phyloP scores from a whole-genome alignment of 2,113 vertebrate species.

The Diphyllodes magnificus region DNA sequence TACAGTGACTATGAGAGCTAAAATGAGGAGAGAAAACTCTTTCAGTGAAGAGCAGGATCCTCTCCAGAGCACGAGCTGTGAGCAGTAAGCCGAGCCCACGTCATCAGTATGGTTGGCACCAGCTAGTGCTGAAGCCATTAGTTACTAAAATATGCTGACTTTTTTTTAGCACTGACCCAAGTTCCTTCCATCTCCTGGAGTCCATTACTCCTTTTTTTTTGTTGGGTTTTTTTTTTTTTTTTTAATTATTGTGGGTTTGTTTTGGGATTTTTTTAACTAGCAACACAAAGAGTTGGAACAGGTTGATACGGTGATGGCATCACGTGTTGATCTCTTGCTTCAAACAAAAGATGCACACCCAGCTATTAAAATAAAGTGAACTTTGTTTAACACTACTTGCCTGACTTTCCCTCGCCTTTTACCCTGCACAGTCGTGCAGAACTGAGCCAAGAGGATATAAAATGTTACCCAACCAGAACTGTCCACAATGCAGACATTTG shows the following conservation, averaged over 20 bases:
- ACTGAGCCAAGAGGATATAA: conserved; percentile 43
- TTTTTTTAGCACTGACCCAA: background rate
- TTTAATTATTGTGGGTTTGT: background rate
- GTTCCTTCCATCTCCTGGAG: background rate
- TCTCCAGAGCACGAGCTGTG: background rate
- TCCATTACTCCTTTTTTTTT: background rate
- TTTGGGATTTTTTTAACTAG: background rate
- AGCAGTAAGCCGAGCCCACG: background rate
- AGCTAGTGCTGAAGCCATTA: background rate
- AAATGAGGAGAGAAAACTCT: background rate
- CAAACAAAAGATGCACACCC: conserved; percentile 21
- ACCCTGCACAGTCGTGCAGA: background rate
- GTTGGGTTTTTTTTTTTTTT: background rate
- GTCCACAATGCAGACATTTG: background rate
- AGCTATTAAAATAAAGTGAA: conserved; percentile 31
- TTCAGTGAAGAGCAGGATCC: background rate
- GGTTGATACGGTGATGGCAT: background rate
- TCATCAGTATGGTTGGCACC: background rate
- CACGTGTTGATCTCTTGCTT: background rate
- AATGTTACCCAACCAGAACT: conserved; percentile 30
- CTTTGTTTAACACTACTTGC: background rate
- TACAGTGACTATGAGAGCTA: background rate
- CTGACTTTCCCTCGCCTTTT: background rate
- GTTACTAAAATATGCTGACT: background rate
- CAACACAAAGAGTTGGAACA: background rate